Percentiles rank a stretch among this genome's conserved stretches.
Evolutionary conservation across 2,888 invertebrate genomes (phyloP).

Genomic region (Hypomecis atomaria): DNA sequence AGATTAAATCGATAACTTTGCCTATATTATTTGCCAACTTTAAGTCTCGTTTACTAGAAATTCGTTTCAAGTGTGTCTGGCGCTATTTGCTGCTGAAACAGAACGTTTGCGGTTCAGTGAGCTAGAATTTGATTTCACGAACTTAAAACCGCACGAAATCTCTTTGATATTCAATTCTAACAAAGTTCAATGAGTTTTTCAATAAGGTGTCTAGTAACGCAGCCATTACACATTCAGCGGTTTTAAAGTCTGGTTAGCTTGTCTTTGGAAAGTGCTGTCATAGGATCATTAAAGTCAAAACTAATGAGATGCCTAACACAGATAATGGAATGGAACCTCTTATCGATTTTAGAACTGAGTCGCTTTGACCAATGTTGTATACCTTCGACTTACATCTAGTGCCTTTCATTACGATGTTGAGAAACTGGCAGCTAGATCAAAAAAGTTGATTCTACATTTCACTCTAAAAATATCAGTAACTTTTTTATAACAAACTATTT

Average conservation of each 20-base stretch:
- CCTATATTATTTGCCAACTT: background rate
- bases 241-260: no score
- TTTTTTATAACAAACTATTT: no score
- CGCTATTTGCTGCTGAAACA: background rate
- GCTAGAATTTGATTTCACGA: background rate
- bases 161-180: background rate
- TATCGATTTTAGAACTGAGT: background rate
- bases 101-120: background rate
- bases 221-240: no score
- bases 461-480: no score
- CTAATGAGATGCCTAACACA: conserved; percentile 2
- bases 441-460: no score
- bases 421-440: background rate
- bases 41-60: background rate
- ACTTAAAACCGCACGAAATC: background rate
- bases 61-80: background rate
- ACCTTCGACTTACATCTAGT: background rate
- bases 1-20: conserved; percentile 8
- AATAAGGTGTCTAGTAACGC: no score
- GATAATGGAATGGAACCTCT: background rate
- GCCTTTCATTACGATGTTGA: background rate
- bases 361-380: background rate
- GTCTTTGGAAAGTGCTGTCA: no score
- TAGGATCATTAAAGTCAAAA: background rate
- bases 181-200: no score